These are phyloP conservation scores for Rafetus swinhoei DNA, from an alignment of 2,113 vertebrate species.

Conservation along the genomic window DNA sequence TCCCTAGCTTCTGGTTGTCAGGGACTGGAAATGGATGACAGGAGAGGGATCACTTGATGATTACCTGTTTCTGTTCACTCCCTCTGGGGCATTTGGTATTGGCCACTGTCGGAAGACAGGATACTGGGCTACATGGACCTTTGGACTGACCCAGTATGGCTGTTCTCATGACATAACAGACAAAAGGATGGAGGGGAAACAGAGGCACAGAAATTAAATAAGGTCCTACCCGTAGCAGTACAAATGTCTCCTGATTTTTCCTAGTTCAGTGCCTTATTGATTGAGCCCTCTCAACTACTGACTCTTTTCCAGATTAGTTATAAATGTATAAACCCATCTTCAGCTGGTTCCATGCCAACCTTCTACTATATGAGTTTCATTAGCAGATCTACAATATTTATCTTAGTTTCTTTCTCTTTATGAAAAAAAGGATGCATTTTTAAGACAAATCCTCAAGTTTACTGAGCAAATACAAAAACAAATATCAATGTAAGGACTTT, in stretches of 20 bases:
- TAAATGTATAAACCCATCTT: not conserved
- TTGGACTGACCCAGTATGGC: too few species aligned
- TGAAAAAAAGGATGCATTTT: not conserved
- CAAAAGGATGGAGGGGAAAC: not conserved
- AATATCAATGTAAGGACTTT: accelerated
- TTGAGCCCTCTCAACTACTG: accelerated
- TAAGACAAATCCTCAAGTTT: not conserved
- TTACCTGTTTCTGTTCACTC: too few species aligned
- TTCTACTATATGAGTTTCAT: not conserved
- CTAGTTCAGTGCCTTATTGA: not conserved
- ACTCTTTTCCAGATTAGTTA: not conserved
- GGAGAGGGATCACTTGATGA: too few species aligned
- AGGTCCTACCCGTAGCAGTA: accelerated
- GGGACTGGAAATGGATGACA: too few species aligned
- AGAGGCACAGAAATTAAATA: not conserved
- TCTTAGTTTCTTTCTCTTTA: not conserved
- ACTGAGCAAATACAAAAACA: not conserved
- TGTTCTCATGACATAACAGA: not conserved
- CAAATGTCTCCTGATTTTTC: accelerated
- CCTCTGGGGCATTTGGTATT: too few species aligned
- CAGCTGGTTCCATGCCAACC: accelerated
- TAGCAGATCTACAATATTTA: accelerated
- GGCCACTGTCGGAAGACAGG: too few species aligned
- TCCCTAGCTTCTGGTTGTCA: too few species aligned
- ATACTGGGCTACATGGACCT: too few species aligned